Evolutionary conservation across 2,113 vertebrate genomes (phyloP).

Genomic region (Coregonus clupeaformis): DNA sequence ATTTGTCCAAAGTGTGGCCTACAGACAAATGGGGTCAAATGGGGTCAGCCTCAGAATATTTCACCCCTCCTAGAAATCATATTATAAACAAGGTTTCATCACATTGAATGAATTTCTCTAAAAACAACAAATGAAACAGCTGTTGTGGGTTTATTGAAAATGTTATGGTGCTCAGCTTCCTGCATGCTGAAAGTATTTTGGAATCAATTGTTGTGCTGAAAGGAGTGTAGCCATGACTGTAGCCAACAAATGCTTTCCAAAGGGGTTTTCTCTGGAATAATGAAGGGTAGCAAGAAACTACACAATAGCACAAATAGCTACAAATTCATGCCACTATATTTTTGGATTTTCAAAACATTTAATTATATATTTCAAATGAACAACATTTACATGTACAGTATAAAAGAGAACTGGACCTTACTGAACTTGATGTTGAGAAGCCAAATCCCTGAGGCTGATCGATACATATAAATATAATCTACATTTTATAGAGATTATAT

Average conservation of each 20-base stretch:
- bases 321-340: neutral
- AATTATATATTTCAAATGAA: conserved; percentile 37
- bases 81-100: neutral
- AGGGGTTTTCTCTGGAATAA: neutral
- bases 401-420: conserved; percentile 31
- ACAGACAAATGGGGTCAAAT: too few species aligned
- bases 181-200: conserved; percentile 1
- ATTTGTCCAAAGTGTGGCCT: neutral
- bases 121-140: conserved; percentile 26
- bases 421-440: conserved; percentile 30
- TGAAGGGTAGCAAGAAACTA: neutral
- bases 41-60: neutral
- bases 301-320: neutral
- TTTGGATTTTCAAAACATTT: conserved; percentile 13
- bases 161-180: neutral
- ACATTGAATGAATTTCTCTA: conserved; percentile 40
- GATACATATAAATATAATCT: conserved; percentile 11
- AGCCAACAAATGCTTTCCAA: neutral
- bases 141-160: neutral
- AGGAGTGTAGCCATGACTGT: too few species aligned
- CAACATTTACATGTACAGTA: conserved; percentile 20
- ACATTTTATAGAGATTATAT: too few species aligned
- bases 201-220: conserved; percentile 4
- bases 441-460: conserved; percentile 53
- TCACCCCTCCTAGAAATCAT: neutral